Percentiles rank a stretch among this genome's conserved stretches.
phyloP scores from a whole-genome alignment of 2,888 invertebrate genomes.

The Cataglyphis altisquamis region DNA sequence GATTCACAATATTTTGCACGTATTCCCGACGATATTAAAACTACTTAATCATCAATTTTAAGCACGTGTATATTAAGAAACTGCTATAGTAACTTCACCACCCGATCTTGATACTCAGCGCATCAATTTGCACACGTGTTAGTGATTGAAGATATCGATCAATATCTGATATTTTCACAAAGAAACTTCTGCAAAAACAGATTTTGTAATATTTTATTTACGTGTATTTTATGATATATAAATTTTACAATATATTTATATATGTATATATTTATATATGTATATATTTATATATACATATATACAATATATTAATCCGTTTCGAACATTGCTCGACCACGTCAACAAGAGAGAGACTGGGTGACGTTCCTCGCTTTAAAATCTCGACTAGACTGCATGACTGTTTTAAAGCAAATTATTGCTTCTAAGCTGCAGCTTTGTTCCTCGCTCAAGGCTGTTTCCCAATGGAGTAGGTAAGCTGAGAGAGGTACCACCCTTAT shows the following conservation, averaged over 20 bases:
- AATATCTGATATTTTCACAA: background rate
- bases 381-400: background rate
- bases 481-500: slow-evolving; percentile 81
- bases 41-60: slow-evolving; percentile 11
- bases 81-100: background rate
- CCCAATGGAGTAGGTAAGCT: slow-evolving; percentile 72
- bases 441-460: slow-evolving; percentile 64
- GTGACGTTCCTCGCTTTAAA: background rate
- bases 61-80: background rate
- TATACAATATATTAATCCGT: background rate
- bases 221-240: too few species aligned
- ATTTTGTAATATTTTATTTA: background rate
- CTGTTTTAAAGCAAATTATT: slow-evolving; percentile 17
- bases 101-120: background rate
- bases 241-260: too few species aligned
- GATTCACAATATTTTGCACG: background rate
- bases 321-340: background rate
- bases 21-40: background rate
- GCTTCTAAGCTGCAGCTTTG: slow-evolving; percentile 62
- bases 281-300: too few species aligned
- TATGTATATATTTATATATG: too few species aligned
- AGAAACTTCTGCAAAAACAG: background rate
- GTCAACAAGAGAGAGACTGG: background rate
- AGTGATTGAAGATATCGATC: background rate
- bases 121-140: background rate